Evolutionary conservation across 2,113 vertebrate species (phyloP), one percentile per base, ranked within the genome.

Genomic region (Thomomys bottae): DNA sequence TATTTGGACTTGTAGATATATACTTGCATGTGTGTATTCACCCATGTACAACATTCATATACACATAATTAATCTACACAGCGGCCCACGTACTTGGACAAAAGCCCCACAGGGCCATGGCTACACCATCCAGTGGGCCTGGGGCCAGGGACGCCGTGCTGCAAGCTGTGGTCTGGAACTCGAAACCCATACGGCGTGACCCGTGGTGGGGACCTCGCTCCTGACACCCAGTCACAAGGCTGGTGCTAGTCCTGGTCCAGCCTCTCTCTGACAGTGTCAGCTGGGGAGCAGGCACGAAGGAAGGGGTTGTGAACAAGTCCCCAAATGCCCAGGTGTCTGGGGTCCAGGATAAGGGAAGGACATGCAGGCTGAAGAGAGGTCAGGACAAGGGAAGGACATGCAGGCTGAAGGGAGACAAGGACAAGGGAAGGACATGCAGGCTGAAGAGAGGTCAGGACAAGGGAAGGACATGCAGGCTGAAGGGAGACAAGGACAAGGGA

Each of bases 1-100:
- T 1, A 1, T 0, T 0, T n/a, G 15, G 30, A 32, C 40, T 36
- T 28, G 23, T n/a, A 11, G 3, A 30, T 40, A 38, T 34, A 2
- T 4, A 63, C 28, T 2, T n/a, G n/a, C 17, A 49, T 20, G 28
- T 34, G 17, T 12, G 38, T 0, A 6, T 40, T 11, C 2, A 5
- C 38, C 4, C 40, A 64, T 32, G 2, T 18, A 45, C 26, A 30
- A 14, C 66, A 54, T 12, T 15, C 11, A 4, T 12, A 26, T 68
- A 34, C 79, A 34, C 2, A 72, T 5, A 1, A 23, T 36, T 70
- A 45, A 45, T 36, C 4, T 42, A 12, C 64, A 49, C 7, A 2
- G 38, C 49, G 9, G 17, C 30, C 66, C 70, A 34, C 49, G 38
- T 38, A 20, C 1, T 17, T 40, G 23, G 10, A 24, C 40, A 20